Conservation (phyloP, 2,888 invertebrate genomes). For the Carterocephalus palaemon region DNA sequence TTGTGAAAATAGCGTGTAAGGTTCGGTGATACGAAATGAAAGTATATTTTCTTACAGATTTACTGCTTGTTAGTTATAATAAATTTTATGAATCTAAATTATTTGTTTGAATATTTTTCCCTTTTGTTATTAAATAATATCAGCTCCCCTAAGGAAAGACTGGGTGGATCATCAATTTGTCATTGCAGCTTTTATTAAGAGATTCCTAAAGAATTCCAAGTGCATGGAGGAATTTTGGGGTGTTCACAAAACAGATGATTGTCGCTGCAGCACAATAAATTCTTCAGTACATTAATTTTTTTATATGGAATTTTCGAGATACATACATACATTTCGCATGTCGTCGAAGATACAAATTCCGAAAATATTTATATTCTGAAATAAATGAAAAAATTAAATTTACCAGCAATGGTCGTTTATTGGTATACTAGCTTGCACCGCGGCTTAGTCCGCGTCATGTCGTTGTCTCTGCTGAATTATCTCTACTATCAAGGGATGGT, state of each 20-base stretch:
- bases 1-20: slow-evolving; percentile 13
- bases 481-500: too few relatives aligned
- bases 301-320: too few relatives aligned
- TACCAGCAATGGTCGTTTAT: too few relatives aligned
- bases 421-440: too few relatives aligned
- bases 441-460: too few relatives aligned
- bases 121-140: slow-evolving; percentile 21
- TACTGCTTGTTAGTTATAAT: slow-evolving; percentile 60
- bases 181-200: slow-evolving; percentile 42
- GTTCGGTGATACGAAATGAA: slow-evolving; percentile 29
- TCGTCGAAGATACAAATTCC: too few relatives aligned
- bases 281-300: too few relatives aligned
- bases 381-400: too few relatives aligned
- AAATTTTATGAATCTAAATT: slow-evolving; percentile 53
- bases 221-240: slow-evolving; percentile 42
- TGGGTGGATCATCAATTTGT: slow-evolving; percentile 32
- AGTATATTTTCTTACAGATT: slow-evolving; percentile 59
- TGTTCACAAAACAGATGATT: slow-evolving; percentile 35
- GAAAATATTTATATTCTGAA: too few relatives aligned
- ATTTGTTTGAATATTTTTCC: slow-evolving; percentile 34
- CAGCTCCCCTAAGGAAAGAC: slow-evolving; percentile 29
- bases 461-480: too few relatives aligned
- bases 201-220: slow-evolving; percentile 41
- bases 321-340: too few relatives aligned
- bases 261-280: too few relatives aligned